Evolutionary conservation across 2,113 vertebrate species (phyloP), one percentile per base, ranked within the genome.

Genomic region (Coptodon bakossiorum): DNA sequence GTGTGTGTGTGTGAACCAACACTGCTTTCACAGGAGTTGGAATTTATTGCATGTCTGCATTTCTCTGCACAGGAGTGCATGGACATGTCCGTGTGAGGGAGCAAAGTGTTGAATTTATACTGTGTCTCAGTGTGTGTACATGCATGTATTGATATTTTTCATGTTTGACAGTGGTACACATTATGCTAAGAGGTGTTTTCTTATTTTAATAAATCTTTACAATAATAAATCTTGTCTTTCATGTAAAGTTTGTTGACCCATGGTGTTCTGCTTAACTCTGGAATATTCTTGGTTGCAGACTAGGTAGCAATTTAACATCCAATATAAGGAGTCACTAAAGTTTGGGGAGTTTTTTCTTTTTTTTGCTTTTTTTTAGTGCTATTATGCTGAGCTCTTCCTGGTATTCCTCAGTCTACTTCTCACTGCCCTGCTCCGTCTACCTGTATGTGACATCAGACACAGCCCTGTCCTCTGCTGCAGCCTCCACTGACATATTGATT

Each of bases 401-500:
- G 80, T 82, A 34, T 90, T 85, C 31, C 10, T 81, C 50, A 43
- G 84, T 66, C 87, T 24, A 56, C 88, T 31, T 84, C 85, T 86
- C 38, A 5, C 82, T 66, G 81, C 86, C 85, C 45, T 45, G 48
- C 86, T 66, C 61, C 17, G 3, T 85, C 90, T 83, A 86, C 86
- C 90, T 91, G 87, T 40, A 71, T 86, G 92, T 88, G 89, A 89
- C 80, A 59, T 93, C 90, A 93, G 86, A 94, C 93, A 56, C 87
- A 38, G 85, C 89, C 80, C 91, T 91, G 90, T 94, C 92, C 93
- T 95, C 90, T 93, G 38, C 92, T 89, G 91, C 94, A 89, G 94
- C 89, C 89, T 94, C 93, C 91, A 92, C 93, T 95, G 95, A 94
- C 92, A 91, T 97, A 96, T 96, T 95, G 96, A 96, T 96, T 96